phyloP scores from a whole-genome alignment of 2,113 vertebrate genomes.

The Hypomesus transpacificus region DNA sequence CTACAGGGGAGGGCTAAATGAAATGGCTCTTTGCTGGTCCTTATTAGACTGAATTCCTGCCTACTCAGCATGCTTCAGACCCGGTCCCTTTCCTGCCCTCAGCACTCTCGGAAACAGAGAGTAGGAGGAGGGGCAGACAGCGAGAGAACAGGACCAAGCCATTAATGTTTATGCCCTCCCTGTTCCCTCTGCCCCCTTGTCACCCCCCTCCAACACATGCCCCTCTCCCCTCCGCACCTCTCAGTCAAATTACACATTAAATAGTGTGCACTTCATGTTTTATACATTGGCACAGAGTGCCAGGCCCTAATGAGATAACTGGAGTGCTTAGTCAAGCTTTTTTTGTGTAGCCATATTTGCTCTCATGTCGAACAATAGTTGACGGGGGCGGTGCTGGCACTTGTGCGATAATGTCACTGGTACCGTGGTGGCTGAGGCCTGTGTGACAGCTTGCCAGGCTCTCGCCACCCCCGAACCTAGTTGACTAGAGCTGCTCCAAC shows the following conservation, averaged over 20 bases:
- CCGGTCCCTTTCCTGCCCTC: conserved; percentile 51
- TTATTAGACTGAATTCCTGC: conserved; percentile 76
- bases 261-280: conserved; percentile 70
- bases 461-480: neutral
- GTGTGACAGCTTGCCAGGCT: neutral
- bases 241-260: conserved; percentile 61
- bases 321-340: conserved; percentile 64
- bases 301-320: conserved; percentile 67
- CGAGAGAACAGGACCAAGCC: conserved; percentile 1
- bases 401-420: conserved; percentile 55
- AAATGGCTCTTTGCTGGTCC: conserved; percentile 54
- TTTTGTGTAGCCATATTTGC: conserved; percentile 23
- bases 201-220: conserved; percentile 23
- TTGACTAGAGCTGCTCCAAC: neutral
- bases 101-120: conserved; percentile 43
- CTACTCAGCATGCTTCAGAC: conserved; percentile 66
- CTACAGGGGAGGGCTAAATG: conserved; percentile 54
- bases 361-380: conserved; percentile 48
- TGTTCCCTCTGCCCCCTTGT: conserved; percentile 41
- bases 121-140: neutral
- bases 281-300: conserved; percentile 62
- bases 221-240: conserved; percentile 48
- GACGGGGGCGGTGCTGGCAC: conserved; percentile 46
- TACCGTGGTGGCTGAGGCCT: conserved; percentile 23
- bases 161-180: conserved; percentile 47